Base-by-base conservation (phyloP, 2,113 vertebrate genomes). In the Poecile atricapillus region DNA sequence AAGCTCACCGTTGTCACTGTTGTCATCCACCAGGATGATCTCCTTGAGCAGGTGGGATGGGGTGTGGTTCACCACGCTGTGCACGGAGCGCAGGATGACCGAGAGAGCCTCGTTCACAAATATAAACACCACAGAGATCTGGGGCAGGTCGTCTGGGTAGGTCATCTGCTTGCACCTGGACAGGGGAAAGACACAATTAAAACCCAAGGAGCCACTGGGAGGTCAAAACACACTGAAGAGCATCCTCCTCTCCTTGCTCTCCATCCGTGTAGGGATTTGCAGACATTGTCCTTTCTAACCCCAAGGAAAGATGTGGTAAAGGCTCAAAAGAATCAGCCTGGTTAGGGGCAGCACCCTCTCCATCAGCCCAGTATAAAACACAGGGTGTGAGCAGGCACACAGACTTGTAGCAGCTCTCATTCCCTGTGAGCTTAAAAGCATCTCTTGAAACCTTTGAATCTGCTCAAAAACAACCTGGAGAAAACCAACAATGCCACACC, bases 61-160 rank as follows among this genome's bases (percentile, higher is more conserved):
- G 0, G 99, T 99, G 97, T 99, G 99, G 94, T 99, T 99, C 96
- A 99, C 99, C 68, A 99, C 99, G 1, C 99, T 99, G 98, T 99
- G 99, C 52, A 99, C 99, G 0, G 99, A 99, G 76, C 99, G 99
- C 96, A 99, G 98, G 96, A 99, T 99, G 89, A 99, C 99, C 0
- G 99, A 99, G 3, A 99, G 98, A 0, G 99, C 99, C 96, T 99
- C 99, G 1, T 99, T 99, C 77, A 99, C 99, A 27, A 99, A 99
- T 92, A 99, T 99, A 70, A 99, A 99, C 93, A 99, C 99, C 96
- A 99, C 99, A 0, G 99, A 99, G 92, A 99, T 98, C 98, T 99
- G 99, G 15, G 99, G 99, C 71, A 99, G 98, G 95, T 98, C 98
- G 1, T 98, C 98, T 0, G 97, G 63, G 70, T 99, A 99, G 17